Evolutionary conservation across 2,888 invertebrate species (phyloP), one percentile per base, ranked within the genome.

Genomic region (Eupelmus urozonus): DNA sequence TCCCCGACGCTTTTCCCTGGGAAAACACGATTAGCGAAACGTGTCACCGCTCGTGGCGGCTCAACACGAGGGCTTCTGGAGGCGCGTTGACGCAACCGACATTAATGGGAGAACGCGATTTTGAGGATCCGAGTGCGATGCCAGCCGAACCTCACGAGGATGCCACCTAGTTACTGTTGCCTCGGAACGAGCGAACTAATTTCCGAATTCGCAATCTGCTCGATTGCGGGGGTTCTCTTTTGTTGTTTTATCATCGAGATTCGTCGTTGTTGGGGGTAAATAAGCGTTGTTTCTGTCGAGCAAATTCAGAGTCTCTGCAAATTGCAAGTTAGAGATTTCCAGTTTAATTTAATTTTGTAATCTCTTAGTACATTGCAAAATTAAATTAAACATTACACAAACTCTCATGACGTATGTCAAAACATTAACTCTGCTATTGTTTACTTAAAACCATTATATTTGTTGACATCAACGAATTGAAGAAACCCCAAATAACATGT

Each of bases 1-100:
- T 79, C 67, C 55, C 67, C 4, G 34, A 29, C 51, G 59, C 55
- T 63, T 79, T 62, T n/a, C 71, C 70, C 65, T 74, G 71, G 40
- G 74, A 74, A 78, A 78, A 79, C 75, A 71, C 75, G 71, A 79
- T 79, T 79, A 79, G 75, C 59, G 66, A 79, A 75, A 70, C 66
- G 62, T 79, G 75, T 71, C 72, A 49, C 49, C 18, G 57, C 20
- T 25, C 18, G 18, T 34, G 23, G 27, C 9, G 20, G 45, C n/a
- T n/a, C n/a, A n/a, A n/a, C 9, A 34, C 3, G 34, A 34, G 9
- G 34, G 70, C 62, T 57, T 57, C 70, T 65, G 70, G 25, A 63
- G 65, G 63, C 34, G 27, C 34, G 27, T 67, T 67, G 60, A 75
- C 49, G 67, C 16, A 25, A 57, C 62, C 34, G 34, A 5, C 34